phyloP scores from a whole-genome alignment of 2,113 vertebrate species.

The Solea senegalensis region DNA sequence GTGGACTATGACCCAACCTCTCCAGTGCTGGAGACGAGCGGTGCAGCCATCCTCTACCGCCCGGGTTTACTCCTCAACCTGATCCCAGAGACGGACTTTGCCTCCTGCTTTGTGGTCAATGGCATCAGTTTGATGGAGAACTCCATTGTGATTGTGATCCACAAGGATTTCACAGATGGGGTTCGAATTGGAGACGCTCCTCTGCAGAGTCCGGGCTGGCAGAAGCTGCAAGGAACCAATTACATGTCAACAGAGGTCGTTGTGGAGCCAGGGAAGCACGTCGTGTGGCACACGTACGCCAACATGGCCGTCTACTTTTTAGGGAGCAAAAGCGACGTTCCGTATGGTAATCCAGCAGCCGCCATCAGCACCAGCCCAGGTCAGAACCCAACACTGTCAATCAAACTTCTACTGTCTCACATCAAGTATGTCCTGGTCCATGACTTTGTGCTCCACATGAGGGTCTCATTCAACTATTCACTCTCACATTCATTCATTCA shows the following conservation, averaged over 20 bases:
- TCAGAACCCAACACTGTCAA: constrained; percentile 27
- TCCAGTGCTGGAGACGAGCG: rapidly evolving
- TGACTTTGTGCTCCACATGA: too few relatives aligned
- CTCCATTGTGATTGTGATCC: constrained; percentile 56
- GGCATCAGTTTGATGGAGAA: rapidly evolving
- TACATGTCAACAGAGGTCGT: rapidly evolving
- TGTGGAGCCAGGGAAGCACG: rapidly evolving
- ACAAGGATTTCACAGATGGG: rapidly evolving
- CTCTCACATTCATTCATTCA: too few relatives aligned
- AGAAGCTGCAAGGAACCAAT: background rate
- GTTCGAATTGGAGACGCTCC: rapidly evolving
- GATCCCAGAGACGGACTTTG: constrained; percentile 59
- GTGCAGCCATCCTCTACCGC: constrained; percentile 8
- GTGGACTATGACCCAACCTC: rapidly evolving
- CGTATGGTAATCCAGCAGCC: constrained; percentile 65
- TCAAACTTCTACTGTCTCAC: too few relatives aligned
- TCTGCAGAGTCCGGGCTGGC: background rate
- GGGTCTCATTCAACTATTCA: too few relatives aligned
- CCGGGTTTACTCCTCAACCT: constrained; percentile 60
- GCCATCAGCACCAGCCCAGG: constrained; percentile 67
- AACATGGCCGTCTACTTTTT: constrained; percentile 69
- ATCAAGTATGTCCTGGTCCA: too few relatives aligned
- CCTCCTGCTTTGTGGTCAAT: constrained; percentile 57
- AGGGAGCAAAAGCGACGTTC: rapidly evolving
- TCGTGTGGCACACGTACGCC: constrained; percentile 71